These are phyloP conservation scores for Hydractinia symbiolongicarpus DNA, from an alignment of 30 jellyfish, hydroid and myxozoan species.

Conservation along the genomic window DNA sequence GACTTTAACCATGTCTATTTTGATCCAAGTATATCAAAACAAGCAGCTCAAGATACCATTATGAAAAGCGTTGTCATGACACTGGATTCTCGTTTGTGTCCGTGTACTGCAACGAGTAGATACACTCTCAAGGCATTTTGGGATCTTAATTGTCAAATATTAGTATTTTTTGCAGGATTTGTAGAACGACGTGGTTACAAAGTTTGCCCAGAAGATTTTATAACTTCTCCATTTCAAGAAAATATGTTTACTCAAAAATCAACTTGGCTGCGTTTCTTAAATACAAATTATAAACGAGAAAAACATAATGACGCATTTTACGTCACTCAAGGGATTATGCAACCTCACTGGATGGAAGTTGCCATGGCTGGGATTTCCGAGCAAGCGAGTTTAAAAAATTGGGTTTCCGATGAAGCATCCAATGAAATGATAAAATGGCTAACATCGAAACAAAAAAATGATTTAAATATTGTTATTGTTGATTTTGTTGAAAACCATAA, in stretches of 20 bases:
- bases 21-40: no score
- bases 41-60: no score
- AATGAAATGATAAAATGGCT: constrained; percentile 30
- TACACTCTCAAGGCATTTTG: no score
- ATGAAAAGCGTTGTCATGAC: no score
- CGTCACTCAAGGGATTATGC: constrained; percentile 83
- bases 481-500: constrained; percentile 46
- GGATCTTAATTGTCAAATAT: no score
- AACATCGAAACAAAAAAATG: constrained; percentile 16
- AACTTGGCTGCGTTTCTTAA: constrained; percentile 41
- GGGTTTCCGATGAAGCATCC: constrained; percentile 53
- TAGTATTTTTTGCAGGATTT: no score
- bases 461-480: constrained; percentile 52
- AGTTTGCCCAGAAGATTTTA: no score
- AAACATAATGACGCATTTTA: constrained; percentile 14
- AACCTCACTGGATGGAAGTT: constrained; percentile 52
- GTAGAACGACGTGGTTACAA: no score
- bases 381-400: constrained; percentile 31
- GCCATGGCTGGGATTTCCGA: constrained; percentile 40
- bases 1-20: no score
- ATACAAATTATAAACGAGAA: neutral
- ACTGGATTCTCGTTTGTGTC: no score
- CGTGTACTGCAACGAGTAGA: no score
- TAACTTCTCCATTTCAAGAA: constrained; percentile 41
- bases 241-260: constrained; percentile 4